Base-by-base conservation (phyloP, 2,888 invertebrate species). In the Thumatha senex region DNA sequence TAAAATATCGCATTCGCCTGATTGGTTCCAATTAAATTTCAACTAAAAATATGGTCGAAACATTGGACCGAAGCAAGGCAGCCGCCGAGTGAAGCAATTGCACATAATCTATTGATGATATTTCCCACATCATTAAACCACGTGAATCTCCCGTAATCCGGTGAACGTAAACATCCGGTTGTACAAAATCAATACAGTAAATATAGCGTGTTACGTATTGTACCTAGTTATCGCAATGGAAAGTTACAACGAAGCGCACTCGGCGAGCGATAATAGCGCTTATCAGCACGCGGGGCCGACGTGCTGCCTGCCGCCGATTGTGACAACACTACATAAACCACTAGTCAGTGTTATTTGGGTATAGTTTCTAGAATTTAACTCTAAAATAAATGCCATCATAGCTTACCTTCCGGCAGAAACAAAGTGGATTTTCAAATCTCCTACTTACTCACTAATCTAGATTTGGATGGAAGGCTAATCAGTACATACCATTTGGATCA, bases 201-300 rank as follows among this genome's bases (percentile, higher is more conserved):
- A 65, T 60, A 61, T 55, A 54, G 51, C 53, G 44, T 51, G 48
- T 61, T 59, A 66, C 51, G 18, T 24, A 24, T 57, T 58, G 54
- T 67, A 67, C 58, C 64, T 54, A 63, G 67, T 58, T 76, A 79
- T 70, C 70, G 67, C 66, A 67, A 64, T 82, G 81, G 81, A 82
- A 82, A 82, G 77, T 82, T 82, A 67, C 81, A 63, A 56, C 43
- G 70, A 60, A 64, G 55, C 70, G 66, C 61, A 66, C 65, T 64
- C 66, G 61, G 63, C 67, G 47, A 48, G 44, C 46, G 56, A 58
- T 73, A 78, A 80, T 80, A 79, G 56, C 60, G 63, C 71, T 78
- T 80, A 78, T 79, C 79, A 57, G 45, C 80, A 80, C 77, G 80
- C 78, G 58, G 61, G 40, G 52, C 46, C 62, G 74, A 61, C 77